Evolutionary conservation across 1,140 invertebrate species (phyloP), one percentile per base, ranked within the genome.

Genomic region (Himalopsyche phryganea): DNA sequence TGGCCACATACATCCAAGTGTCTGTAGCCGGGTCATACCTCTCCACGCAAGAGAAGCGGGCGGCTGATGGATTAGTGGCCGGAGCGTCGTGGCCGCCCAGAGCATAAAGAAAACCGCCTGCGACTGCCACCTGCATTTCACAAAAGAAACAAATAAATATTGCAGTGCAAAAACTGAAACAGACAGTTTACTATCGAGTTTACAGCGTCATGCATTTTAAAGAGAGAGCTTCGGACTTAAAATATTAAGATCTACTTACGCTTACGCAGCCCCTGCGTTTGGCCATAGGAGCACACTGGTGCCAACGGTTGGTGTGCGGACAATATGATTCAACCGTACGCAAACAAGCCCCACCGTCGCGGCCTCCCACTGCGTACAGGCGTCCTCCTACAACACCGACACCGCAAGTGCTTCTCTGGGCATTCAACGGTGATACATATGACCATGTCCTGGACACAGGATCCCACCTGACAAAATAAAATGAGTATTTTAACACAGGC

Each of bases 261-360:
- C 90, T 92, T 40, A 96, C 94, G 65, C 96, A 94, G 41, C 95
- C 89, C 41, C 95, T 78, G 54, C 90, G 83, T 58, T 89, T 81
- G 42, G 88, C 87, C 92, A 98, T 96, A 46, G 94, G 89, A 13
- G 92, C 87, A 66, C 92, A 89, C 36, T 85, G 81, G 18, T 82
- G 86, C 95, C 95, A 98, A 65, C 86, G 87, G 74, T 96, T 91
- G 4, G 87, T 92, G 66, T 92, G 87, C 9, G 92, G 91, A 80
- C 96, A 91, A 72, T 92, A 98, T 67, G 89, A 88, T 76, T 98
- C 96, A 0, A 97, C 93, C 59, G 91, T 92, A 61, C 88, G 85
- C 62, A 97, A 82, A 69, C 94, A 96, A 0, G 90, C 88, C 66
- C 90, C 89, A 19, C 92, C 91, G 76, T 97, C 95, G 57, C 94